Conservation (phyloP, 2,888 invertebrate species). For the Tinea semifulvella region DNA sequence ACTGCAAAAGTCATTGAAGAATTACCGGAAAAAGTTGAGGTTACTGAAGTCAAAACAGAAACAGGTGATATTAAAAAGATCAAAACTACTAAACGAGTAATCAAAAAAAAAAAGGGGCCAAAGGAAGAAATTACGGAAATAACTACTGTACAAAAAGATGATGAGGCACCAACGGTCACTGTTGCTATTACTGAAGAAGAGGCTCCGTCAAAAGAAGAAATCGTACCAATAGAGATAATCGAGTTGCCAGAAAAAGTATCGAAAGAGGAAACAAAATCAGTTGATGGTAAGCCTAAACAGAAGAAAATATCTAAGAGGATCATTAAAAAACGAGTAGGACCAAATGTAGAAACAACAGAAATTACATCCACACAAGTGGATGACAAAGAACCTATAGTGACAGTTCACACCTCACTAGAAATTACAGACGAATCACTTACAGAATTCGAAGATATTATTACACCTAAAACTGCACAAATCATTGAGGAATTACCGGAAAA, state of each 20-base stretch:
- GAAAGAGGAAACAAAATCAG: slow-evolving; percentile 23
- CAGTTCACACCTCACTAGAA: slow-evolving; percentile 27
- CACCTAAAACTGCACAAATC: slow-evolving; percentile 21
- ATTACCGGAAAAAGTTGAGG: slow-evolving; percentile 16
- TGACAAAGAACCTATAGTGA: slow-evolving; percentile 14
- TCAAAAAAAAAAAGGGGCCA: slow-evolving; percentile 33
- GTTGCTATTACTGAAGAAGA: slow-evolving; percentile 37
- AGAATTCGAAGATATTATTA: too few relatives aligned
- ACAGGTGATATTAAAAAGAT: neutral
- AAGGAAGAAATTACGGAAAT: slow-evolving; percentile 48
- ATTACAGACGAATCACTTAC: slow-evolving; percentile 17
- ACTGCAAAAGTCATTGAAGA: slow-evolving; percentile 20
- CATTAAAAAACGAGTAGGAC: slow-evolving; percentile 34
- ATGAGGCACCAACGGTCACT: slow-evolving; percentile 25
- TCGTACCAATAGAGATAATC: slow-evolving; percentile 22
- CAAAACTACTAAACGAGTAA: slow-evolving; percentile 16
- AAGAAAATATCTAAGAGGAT: slow-evolving; percentile 24
- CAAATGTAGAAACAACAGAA: slow-evolving; percentile 34
- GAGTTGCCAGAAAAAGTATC: slow-evolving; percentile 21
- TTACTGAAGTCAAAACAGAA: slow-evolving; percentile 9
- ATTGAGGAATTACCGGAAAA: slow-evolving; percentile 38
- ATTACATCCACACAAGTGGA: slow-evolving; percentile 32
- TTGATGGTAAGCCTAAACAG: slow-evolving; percentile 22
- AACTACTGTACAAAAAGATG: slow-evolving; percentile 50
- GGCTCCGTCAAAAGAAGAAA: slow-evolving; percentile 25